Conservation (phyloP, 2,113 vertebrate genomes). For the Porphyrio hochstetteri region DNA sequence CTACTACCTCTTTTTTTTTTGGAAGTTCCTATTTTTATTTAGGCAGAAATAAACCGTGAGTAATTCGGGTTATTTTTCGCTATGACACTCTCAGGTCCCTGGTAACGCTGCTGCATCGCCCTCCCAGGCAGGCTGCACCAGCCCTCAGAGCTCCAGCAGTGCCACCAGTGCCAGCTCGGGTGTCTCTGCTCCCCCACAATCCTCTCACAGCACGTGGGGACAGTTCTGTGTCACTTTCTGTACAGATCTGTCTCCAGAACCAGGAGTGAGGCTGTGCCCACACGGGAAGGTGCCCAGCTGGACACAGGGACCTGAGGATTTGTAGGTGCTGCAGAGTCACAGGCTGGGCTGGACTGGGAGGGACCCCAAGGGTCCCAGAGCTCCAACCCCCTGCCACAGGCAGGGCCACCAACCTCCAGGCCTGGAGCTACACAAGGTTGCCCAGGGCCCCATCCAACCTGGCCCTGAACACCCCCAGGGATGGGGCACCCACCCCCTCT, state of each 20-base stretch:
- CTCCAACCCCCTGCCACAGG: too few relatives aligned
- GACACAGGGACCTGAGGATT: accelerated
- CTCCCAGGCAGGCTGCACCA: not conserved
- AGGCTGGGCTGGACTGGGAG: too few relatives aligned
- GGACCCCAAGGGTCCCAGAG: too few relatives aligned
- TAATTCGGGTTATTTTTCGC: not conserved
- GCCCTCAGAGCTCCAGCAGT: not conserved
- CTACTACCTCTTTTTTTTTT: not conserved
- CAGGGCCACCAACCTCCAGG: too few relatives aligned
- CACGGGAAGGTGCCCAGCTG: not conserved
- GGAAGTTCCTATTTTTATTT: not conserved
- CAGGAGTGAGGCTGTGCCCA: accelerated
- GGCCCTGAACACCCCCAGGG: too few relatives aligned
- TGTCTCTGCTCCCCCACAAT: not conserved
- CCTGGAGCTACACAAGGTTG: too few relatives aligned
- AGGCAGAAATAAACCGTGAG: not conserved
- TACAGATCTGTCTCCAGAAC: not conserved
- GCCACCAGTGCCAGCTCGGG: not conserved
- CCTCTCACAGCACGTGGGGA: not conserved
- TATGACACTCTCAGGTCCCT: not conserved
- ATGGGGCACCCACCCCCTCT: too few relatives aligned
- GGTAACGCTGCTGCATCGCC: not conserved
- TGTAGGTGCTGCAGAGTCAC: not conserved
- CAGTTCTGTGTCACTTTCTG: not conserved
- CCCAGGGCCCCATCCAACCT: too few relatives aligned